Percentiles rank a stretch among this genome's conserved stretches.
Conservation (phyloP, 2,888 invertebrate species). For the Epistrophe eligans region DNA sequence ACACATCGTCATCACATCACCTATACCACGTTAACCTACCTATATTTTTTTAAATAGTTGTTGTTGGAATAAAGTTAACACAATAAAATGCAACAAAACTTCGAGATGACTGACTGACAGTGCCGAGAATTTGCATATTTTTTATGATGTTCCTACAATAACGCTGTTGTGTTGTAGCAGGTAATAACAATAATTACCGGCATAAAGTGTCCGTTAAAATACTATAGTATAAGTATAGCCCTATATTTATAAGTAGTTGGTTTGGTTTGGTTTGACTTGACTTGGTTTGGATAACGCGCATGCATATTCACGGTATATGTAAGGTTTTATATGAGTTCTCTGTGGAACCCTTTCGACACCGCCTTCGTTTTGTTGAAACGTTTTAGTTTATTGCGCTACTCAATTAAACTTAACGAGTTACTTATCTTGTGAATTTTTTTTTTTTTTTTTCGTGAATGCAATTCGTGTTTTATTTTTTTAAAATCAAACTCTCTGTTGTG, state of each 20-base stretch:
- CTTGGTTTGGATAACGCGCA: slow-evolving; percentile 57
- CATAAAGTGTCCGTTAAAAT: slow-evolving; percentile 66
- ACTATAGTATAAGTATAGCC: slow-evolving; percentile 8
- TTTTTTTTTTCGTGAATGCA: slow-evolving; percentile 48
- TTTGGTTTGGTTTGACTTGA: too few relatives aligned
- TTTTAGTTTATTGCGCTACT: slow-evolving; percentile 73
- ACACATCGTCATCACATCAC: neutral
- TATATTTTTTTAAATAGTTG: neutral
- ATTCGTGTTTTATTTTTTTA: slow-evolving; percentile 49
- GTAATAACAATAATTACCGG: slow-evolving; percentile 74
- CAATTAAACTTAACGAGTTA: slow-evolving; percentile 75
- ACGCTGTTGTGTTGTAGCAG: slow-evolving; percentile 52
- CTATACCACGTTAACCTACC: too few relatives aligned
- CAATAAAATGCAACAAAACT: slow-evolving; percentile 62
- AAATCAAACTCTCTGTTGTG: slow-evolving; percentile 56
- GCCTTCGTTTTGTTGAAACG: slow-evolving; percentile 74
- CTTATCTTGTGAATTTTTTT: slow-evolving; percentile 52
- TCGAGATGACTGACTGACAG: slow-evolving; percentile 73
- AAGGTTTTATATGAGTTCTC: too few relatives aligned
- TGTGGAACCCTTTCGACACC: slow-evolving; percentile 64
- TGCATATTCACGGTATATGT: slow-evolving; percentile 46
- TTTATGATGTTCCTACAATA: slow-evolving; percentile 68
- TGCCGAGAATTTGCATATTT: slow-evolving; percentile 71
- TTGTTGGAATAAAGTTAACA: slow-evolving; percentile 3
- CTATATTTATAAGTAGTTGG: too few relatives aligned